Percentiles rank a stretch among this genome's conserved stretches.
phyloP scores from a whole-genome alignment of 2,888 invertebrate genomes.

The Hermaeophaga mercurialis region DNA sequence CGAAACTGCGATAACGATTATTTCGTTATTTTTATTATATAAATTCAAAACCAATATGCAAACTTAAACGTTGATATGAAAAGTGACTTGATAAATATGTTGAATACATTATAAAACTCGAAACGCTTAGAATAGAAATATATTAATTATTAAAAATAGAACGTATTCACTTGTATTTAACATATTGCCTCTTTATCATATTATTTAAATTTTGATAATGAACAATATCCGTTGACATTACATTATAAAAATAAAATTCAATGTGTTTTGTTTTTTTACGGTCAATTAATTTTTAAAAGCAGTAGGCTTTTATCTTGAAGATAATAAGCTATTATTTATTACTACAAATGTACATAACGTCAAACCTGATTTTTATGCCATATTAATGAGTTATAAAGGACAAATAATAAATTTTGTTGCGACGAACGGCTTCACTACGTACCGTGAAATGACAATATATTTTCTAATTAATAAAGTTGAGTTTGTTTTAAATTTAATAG shows the following conservation, averaged over 20 bases:
- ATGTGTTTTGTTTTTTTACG: constrained; percentile 34
- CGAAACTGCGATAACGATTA: not conserved
- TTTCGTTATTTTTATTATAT: not conserved
- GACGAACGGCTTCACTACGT: constrained; percentile 37
- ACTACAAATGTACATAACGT: constrained; percentile 40
- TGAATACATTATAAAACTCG: constrained; percentile 39
- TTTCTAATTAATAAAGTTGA: constrained; percentile 48
- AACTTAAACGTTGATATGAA: constrained; percentile 5
- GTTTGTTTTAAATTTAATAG: constrained; percentile 44
- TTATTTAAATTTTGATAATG: constrained; percentile 37
- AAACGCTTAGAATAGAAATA: constrained; percentile 44
- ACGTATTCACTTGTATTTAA: constrained; percentile 16
- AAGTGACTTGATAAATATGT: constrained; percentile 31
- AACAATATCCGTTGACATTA: constrained; percentile 30
- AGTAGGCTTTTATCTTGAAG: constrained; percentile 38
- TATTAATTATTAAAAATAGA: constrained; percentile 47
- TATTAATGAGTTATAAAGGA: constrained; percentile 34
- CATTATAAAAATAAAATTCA: constrained; percentile 22
- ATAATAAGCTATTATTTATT: constrained; percentile 41
- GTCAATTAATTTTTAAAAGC: constrained; percentile 40
- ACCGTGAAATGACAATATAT: constrained; percentile 48
- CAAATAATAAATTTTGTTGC: constrained; percentile 38
- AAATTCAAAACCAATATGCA: constrained; percentile 8
- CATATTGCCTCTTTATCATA: constrained; percentile 33
- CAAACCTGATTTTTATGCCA: constrained; percentile 40